Conservation (phyloP, 2,113 vertebrate species). For the Sterrhoptilus dennistouni region DNA sequence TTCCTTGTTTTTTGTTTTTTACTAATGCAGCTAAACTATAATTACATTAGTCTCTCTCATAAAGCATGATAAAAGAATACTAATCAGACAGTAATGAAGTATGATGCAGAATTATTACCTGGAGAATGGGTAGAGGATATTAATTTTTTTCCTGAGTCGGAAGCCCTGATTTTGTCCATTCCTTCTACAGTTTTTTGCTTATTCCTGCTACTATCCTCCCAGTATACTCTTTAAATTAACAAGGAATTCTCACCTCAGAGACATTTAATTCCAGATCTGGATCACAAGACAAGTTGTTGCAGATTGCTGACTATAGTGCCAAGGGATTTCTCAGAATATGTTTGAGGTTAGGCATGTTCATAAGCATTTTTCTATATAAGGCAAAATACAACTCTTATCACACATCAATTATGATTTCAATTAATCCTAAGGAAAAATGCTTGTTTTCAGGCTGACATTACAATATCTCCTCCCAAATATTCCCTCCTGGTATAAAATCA, state of each 20-base stretch:
- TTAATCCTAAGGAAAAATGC: neutral
- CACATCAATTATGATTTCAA: neutral
- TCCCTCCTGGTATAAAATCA: neutral
- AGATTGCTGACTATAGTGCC: neutral
- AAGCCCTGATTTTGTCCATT: neutral
- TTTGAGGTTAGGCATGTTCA: neutral
- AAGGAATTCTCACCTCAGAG: neutral
- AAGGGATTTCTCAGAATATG: neutral
- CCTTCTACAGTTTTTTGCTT: neutral
- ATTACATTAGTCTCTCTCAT: constrained; percentile 21
- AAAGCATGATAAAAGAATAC: constrained; percentile 18
- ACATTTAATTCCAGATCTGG: neutral
- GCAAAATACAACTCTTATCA: neutral
- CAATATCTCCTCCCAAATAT: neutral
- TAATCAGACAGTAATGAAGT: constrained; percentile 22
- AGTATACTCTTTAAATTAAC: neutral
- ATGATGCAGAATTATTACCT: neutral
- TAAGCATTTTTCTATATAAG: neutral
- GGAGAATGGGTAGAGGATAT: neutral
- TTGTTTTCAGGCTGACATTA: neutral
- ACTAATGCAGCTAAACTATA: constrained; percentile 19
- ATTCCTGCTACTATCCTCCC: neutral
- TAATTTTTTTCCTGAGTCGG: neutral
- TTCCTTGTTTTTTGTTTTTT: neutral
- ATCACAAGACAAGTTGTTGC: neutral